These are phyloP conservation scores for Napeogenes inachia DNA, from an alignment of 2,888 invertebrate species.

Conservation along the genomic window DNA sequence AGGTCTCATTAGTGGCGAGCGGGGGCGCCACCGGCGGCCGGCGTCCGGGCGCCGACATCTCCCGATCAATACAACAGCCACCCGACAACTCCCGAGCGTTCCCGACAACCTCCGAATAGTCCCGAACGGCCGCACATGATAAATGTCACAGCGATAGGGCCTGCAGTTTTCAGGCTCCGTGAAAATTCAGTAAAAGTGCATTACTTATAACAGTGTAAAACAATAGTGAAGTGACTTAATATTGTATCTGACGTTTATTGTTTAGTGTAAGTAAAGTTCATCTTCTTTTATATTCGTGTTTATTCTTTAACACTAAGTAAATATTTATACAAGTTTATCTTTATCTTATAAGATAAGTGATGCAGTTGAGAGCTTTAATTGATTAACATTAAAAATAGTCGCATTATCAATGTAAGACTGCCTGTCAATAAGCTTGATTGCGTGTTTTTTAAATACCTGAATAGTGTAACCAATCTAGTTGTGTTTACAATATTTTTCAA, in stretches of 20 bases:
- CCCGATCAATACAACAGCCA: slow-evolving; percentile 56
- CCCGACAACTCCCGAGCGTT: slow-evolving; percentile 37
- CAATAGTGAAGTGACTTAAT: slow-evolving; percentile 43
- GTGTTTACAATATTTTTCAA: too few species aligned
- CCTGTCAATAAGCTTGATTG: too few species aligned
- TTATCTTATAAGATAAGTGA: not conserved
- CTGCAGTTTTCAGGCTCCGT: slow-evolving; percentile 66
- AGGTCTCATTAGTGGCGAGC: slow-evolving; percentile 65
- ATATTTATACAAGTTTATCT: not conserved
- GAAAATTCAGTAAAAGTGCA: slow-evolving; percentile 54
- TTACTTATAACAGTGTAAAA: slow-evolving; percentile 36
- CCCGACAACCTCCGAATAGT: slow-evolving; percentile 44
- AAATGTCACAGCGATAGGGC: slow-evolving; percentile 69
- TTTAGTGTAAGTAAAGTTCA: slow-evolving; percentile 54
- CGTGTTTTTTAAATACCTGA: too few species aligned
- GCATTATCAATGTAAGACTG: too few species aligned
- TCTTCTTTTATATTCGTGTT: slow-evolving; percentile 10
- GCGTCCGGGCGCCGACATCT: slow-evolving; percentile 60
- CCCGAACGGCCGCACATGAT: slow-evolving; percentile 52
- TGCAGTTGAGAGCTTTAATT: too few species aligned
- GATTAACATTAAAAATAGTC: too few species aligned
- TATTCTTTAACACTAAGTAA: not conserved
- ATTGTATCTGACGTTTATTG: slow-evolving; percentile 35
- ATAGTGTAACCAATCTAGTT: too few species aligned
- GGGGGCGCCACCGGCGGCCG: slow-evolving; percentile 71